Evolutionary conservation across 2,113 vertebrate genomes (phyloP).

Genomic region (Cyanoramphus novaezelandiae): DNA sequence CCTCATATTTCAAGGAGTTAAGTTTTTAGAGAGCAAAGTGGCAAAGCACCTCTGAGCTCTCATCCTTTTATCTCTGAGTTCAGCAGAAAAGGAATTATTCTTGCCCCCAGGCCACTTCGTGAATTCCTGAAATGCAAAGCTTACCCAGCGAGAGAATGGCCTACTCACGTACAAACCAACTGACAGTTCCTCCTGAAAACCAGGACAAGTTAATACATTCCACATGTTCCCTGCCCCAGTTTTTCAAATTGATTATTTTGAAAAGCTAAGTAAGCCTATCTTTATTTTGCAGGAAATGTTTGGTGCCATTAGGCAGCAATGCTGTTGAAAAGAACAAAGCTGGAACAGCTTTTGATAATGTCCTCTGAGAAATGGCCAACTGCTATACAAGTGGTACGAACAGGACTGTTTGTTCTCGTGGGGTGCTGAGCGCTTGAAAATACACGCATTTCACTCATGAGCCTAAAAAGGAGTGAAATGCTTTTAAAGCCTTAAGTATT

Average conservation of each 20-base stretch:
- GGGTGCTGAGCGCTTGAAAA: constrained; percentile 3
- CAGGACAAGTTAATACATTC: constrained; percentile 48
- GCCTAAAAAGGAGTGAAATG: background rate
- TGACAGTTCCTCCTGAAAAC: constrained; percentile 34
- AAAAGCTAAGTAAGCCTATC: constrained; percentile 47
- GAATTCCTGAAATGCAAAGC: constrained; percentile 55
- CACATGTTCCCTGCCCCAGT: constrained; percentile 50
- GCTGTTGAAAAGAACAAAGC: constrained; percentile 53
- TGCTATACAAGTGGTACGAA: background rate
- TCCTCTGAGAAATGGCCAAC: constrained; percentile 39
- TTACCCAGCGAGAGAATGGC: background rate
- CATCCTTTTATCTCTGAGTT: background rate
- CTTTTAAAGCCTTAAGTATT: background rate
- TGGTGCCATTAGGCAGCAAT: constrained; percentile 49
- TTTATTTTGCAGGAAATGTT: constrained; percentile 63
- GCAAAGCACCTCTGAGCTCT: background rate
- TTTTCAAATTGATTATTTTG: constrained; percentile 53
- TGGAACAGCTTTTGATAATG: constrained; percentile 61
- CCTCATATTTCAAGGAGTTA: background rate
- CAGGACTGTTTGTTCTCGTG: constrained; percentile 53
- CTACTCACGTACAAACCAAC: background rate
- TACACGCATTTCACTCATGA: background rate
- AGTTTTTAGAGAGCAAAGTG: background rate
- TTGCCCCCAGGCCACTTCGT: background rate
- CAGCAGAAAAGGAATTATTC: background rate